Evolutionary conservation across 2,888 invertebrate genomes (phyloP), one percentile per base, ranked within the genome.

Genomic region (Magallana nippona): DNA sequence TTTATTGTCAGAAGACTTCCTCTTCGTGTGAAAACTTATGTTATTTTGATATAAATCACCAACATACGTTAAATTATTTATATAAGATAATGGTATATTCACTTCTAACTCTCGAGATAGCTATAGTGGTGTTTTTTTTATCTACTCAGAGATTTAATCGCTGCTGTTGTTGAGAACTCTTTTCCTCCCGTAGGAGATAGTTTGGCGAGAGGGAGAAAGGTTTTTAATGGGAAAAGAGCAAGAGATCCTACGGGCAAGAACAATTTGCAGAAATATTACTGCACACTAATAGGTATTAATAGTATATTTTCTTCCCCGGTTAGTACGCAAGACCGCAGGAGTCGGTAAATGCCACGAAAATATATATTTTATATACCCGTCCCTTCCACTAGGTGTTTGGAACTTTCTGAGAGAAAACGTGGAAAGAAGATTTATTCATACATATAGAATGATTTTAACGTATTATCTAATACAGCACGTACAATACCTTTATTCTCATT

Each of bases 61-160:
- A n/a, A 71, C 71, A 71, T 71, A 27, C 27, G 27, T 27, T 71
- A 32, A 71, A 71, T 32, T 71, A 71, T 71, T 71, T 71, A 71
- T 71, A 15, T 27, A 71, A 71, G 71, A 71, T 71, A 71, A 71
- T 71, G 63, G 71, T 71, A 5, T 71, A 27, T 27, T 32, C 71
- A 71, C 71, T 32, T 27, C 27, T 27, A 22, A 2, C 44, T 44
- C 44, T 44, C 44, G 8, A 44, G 44, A 44, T 44, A 44, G 44
- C 44, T 44, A 71, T 13, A 71, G 60, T 8, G 60, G 8, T 15
- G 10, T 60, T 60, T 60, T 71, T 27, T 13, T 22, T 71, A 27
- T 27, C 22, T 71, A 32, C 32, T 11, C 22, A 71, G 71, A 71
- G 27, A 71, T 27, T 71, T 71, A 27, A 71, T 27, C n/a, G 60